Base-by-base conservation (phyloP, 2,113 vertebrate species). In the Brachyhypopomus gauderio region DNA sequence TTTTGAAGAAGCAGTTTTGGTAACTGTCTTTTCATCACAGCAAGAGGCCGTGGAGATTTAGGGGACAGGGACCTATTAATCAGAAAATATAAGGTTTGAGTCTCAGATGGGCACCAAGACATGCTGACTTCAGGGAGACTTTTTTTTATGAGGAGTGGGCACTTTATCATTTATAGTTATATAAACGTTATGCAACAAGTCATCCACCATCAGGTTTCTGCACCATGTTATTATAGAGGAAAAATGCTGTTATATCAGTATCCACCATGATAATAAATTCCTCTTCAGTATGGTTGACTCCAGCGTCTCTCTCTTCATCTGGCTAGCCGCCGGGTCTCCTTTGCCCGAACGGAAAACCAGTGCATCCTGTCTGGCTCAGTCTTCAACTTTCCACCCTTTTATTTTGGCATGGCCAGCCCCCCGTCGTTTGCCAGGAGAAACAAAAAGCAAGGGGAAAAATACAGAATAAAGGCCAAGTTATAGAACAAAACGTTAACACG, bases 341-440 rank as follows among this genome's bases (percentile, higher is more conserved):
- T 59, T 52, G 78, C 78, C 4, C 52, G 59, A 74, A 55, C 78
- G 70, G 78, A 74, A 80, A 80, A 80, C 70, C 72, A 78, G 70
- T 27, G 72, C 72, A 78, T 81, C 79, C 71, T 73, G 64, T 78
- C 56, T 74, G 70, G 75, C 69, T 73, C 48, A 11, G 2, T 5
- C 7, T 59, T 23, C 27, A 58, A 58, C 56, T 82, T 75, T 82
- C 71, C 79, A 82, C 59, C 6, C 41, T 34, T 52, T 63, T 72
- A 58, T 78, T 78, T 55, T 79, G 77, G 77, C 66, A 59, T 38
- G 27, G 23, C 16, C 17, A 30, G 22, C 36, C 12, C 58, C 27
- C 30, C 34, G 3, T 62, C 25, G 5, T 73, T 27, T 73, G 70
- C 59, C 41, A 74, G 48, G 30, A 64, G 45, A 56, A 80, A 74